Percentiles rank a stretch among this genome's conserved stretches.
These are phyloP conservation scores for Agelaius phoeniceus DNA, from an alignment of 2,113 vertebrate genomes.

Conservation along the genomic window DNA sequence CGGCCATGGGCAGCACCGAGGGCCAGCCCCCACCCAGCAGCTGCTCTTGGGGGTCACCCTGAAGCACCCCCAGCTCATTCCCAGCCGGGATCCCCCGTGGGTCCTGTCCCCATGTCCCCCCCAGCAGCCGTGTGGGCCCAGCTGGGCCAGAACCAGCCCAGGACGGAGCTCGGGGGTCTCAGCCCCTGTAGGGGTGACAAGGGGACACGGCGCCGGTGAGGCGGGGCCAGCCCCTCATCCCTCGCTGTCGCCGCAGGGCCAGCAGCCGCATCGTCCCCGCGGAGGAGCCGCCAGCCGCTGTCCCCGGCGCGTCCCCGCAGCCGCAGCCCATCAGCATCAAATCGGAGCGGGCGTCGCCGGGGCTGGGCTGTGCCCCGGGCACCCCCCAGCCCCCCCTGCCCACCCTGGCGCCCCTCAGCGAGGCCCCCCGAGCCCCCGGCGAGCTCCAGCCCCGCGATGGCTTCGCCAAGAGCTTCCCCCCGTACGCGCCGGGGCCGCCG, in stretches of 20 bases:
- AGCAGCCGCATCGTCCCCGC: slow-evolving; percentile 58
- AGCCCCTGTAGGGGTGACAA: accelerated
- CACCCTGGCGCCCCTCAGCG: slow-evolving; percentile 61
- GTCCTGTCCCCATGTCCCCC: accelerated
- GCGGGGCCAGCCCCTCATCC: not conserved
- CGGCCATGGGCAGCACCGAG: not conserved
- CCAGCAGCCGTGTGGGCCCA: not conserved
- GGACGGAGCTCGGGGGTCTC: not conserved
- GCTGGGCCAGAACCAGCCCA: not conserved
- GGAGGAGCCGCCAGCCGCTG: slow-evolving; percentile 52
- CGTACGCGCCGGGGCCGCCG: slow-evolving; percentile 51
- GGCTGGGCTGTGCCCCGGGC: slow-evolving; percentile 73
- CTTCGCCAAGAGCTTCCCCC: slow-evolving; percentile 75
- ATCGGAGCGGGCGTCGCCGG: slow-evolving; percentile 86
- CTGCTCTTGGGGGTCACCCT: not conserved
- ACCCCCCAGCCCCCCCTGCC: slow-evolving; percentile 64
- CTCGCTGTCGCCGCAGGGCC: slow-evolving; percentile 57
- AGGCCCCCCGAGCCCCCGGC: slow-evolving; percentile 21
- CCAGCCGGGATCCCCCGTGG: not conserved
- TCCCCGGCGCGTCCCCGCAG: slow-evolving; percentile 58
- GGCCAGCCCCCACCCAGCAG: accelerated
- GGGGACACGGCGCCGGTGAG: no score
- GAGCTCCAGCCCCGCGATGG: slow-evolving; percentile 69
- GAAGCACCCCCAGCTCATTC: not conserved
- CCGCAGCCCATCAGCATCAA: slow-evolving; percentile 85